phyloP scores from a whole-genome alignment of 1,140 invertebrate genomes.

The Atta texana region DNA sequence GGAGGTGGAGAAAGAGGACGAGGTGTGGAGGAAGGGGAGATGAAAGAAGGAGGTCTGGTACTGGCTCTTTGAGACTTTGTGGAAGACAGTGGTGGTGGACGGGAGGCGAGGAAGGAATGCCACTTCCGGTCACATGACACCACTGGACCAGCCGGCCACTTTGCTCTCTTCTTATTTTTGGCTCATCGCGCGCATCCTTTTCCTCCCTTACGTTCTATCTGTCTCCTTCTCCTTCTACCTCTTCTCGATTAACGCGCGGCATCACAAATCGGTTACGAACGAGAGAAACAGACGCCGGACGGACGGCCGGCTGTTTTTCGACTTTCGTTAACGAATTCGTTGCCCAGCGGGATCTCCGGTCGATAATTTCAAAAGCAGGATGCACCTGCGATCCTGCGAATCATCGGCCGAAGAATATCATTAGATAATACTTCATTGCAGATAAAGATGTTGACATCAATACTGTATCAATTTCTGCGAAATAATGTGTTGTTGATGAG shows the following conservation, averaged over 20 bases:
- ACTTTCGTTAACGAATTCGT: constrained; percentile 49
- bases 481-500: background rate
- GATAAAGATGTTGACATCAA: background rate
- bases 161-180: constrained; percentile 87
- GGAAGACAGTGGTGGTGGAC: constrained; percentile 29
- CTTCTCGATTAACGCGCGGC: constrained; percentile 68
- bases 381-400: background rate
- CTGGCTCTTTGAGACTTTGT: constrained; percentile 39
- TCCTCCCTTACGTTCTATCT: constrained; percentile 29
- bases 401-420: background rate
- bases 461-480: background rate
- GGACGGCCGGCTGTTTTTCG: constrained; percentile 1
- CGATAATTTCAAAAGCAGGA: constrained; percentile 1
- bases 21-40: background rate
- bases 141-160: constrained; percentile 83
- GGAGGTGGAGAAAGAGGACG: background rate
- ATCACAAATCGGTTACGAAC: constrained; percentile 70
- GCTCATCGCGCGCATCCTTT: constrained; percentile 79
- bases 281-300: constrained; percentile 36
- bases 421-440: background rate
- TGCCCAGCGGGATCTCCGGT: background rate
- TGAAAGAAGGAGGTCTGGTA: constrained; percentile 46
- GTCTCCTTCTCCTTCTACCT: constrained; percentile 68
- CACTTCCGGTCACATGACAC: constrained; percentile 86
- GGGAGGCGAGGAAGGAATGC: constrained; percentile 66